Percentiles rank a stretch among this genome's conserved stretches.
Conservation (phyloP, 2,113 vertebrate genomes). For the Oncorhynchus nerka region DNA sequence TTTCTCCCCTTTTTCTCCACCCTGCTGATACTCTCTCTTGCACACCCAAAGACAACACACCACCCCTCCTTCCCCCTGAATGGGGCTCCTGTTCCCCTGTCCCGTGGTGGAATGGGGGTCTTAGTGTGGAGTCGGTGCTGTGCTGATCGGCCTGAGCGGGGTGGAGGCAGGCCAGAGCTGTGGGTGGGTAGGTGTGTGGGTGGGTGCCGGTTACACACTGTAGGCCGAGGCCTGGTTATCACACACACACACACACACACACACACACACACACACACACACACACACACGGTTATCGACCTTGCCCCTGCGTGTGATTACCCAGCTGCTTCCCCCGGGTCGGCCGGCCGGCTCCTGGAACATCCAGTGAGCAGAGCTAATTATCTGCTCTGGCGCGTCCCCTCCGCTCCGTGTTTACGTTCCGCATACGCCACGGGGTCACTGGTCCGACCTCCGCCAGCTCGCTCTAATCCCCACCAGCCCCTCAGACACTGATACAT, state of each 20-base stretch:
- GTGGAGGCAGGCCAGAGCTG: conserved; percentile 43
- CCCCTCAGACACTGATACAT: conserved; percentile 72
- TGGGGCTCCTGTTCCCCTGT: conserved; percentile 41
- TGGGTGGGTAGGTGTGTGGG: conserved; percentile 37
- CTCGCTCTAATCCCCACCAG: conserved; percentile 70
- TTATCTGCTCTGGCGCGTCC: conserved; percentile 78
- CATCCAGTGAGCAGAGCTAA: conserved; percentile 80
- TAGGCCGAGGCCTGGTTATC: conserved; percentile 30
- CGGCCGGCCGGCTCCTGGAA: conserved; percentile 69
- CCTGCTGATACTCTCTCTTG: conserved; percentile 12
- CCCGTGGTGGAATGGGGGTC: conserved; percentile 32
- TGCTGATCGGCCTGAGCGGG: conserved; percentile 49
- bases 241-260: not conserved
- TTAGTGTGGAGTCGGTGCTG: conserved; percentile 50
- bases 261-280: not conserved
- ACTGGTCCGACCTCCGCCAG: conserved; percentile 73
- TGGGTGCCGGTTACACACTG: conserved; percentile 64
- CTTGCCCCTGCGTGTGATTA: conserved; percentile 72
- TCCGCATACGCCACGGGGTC: conserved; percentile 82
- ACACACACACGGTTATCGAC: conserved; percentile 65
- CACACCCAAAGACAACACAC: conserved; percentile 53
- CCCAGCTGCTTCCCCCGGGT: conserved; percentile 59
- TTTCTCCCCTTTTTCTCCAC: conserved; percentile 15
- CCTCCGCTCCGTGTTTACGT: conserved; percentile 82
- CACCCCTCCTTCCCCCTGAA: conserved; percentile 29